Conservation (phyloP, 2,113 vertebrate genomes). For the Cephalopholis sonnerati region DNA sequence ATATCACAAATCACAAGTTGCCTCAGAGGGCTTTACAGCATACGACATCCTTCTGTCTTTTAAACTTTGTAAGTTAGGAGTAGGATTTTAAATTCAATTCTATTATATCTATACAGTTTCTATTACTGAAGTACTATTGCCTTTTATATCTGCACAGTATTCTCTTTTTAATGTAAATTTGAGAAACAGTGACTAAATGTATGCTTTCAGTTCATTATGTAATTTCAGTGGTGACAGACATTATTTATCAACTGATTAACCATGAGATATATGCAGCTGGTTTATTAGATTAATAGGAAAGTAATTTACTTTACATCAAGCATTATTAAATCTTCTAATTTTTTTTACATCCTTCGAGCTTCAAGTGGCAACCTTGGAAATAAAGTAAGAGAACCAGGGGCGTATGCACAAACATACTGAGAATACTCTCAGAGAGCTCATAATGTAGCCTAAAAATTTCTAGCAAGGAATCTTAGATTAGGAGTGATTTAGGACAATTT, state of each 20-base stretch:
- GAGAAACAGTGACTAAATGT: not conserved
- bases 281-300: not conserved
- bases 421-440: too few relatives aligned
- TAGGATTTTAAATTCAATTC: too few relatives aligned
- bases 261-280: not conserved
- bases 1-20: too few relatives aligned
- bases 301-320: not conserved
- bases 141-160: not conserved
- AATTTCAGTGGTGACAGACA: not conserved
- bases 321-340: not conserved
- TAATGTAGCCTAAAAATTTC: too few relatives aligned
- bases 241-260: not conserved
- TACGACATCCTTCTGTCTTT: too few relatives aligned
- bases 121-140: not conserved
- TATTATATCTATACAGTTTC: not conserved
- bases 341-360: not conserved
- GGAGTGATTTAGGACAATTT: too few relatives aligned
- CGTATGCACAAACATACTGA: too few relatives aligned
- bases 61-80: too few relatives aligned
- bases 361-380: not conserved
- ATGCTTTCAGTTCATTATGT: not conserved
- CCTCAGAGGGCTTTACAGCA: too few relatives aligned
- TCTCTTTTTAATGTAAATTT: not conserved
- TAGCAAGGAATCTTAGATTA: too few relatives aligned
- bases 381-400: not conserved